Conservation (phyloP, 2,888 invertebrate genomes). For the Andrena marginata region DNA sequence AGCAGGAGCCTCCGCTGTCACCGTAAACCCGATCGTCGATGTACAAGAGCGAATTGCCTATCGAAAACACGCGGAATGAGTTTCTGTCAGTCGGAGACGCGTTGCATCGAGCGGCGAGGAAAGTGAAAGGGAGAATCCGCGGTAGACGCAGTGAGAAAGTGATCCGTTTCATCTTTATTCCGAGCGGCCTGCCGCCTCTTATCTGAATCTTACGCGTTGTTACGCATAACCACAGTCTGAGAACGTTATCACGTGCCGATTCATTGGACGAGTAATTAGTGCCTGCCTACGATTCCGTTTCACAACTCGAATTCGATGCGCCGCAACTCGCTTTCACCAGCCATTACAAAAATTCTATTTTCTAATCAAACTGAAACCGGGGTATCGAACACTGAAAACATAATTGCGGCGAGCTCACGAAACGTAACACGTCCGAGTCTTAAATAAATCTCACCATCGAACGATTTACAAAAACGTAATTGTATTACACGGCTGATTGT, state of each 20-base stretch:
- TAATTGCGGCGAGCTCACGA: not conserved
- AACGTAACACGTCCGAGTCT: not conserved
- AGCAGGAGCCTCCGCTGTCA: not conserved
- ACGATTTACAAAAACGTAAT: not conserved
- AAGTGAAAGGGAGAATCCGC: constrained; percentile 80
- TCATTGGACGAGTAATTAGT: constrained; percentile 3
- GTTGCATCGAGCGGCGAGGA: constrained; percentile 44
- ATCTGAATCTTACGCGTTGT: constrained; percentile 42
- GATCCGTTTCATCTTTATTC: constrained; percentile 65
- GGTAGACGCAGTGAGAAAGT: constrained; percentile 74
- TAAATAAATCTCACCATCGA: not conserved
- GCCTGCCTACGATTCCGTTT: constrained; percentile 7
- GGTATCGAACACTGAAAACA: not conserved
- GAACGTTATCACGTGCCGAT: constrained; percentile 31
- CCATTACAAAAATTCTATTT: not conserved
- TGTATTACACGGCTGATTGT: not conserved
- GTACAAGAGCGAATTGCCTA: not conserved
- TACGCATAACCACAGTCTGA: constrained; percentile 9
- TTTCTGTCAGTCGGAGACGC: constrained; percentile 41
- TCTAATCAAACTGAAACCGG: not conserved
- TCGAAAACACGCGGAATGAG: constrained; percentile 21
- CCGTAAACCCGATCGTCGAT: not conserved
- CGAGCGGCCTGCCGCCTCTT: constrained; percentile 35
- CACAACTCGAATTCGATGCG: constrained; percentile 25
- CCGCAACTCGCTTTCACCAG: constrained; percentile 49